Conservation (phyloP, 2,888 invertebrate genomes). For the Brachyopa scutellaris region DNA sequence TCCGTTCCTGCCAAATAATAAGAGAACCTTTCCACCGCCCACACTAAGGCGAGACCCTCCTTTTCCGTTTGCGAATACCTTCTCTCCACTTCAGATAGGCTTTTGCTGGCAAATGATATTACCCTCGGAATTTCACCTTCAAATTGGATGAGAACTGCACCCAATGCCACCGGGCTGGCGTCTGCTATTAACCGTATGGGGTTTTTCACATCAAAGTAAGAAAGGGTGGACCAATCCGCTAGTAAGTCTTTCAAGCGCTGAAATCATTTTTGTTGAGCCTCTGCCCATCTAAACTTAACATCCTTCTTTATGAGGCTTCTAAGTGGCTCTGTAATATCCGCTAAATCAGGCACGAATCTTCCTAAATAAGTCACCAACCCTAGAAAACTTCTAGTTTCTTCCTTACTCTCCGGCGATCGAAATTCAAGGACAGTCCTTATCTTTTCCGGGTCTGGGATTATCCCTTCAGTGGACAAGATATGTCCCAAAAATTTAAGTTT, state of each 20-base stretch:
- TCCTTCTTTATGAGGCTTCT: slow-evolving; percentile 74
- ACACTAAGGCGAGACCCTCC: slow-evolving; percentile 25
- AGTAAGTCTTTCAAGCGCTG: slow-evolving; percentile 69
- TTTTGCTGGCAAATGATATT: slow-evolving; percentile 79
- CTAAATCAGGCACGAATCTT: slow-evolving; percentile 73
- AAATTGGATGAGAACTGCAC: slow-evolving; percentile 75
- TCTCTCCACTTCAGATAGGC: slow-evolving; percentile 76
- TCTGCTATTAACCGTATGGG: slow-evolving; percentile 76
- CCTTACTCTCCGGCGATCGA: slow-evolving; percentile 68
- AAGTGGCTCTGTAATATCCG: slow-evolving; percentile 74
- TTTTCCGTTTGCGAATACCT: slow-evolving; percentile 60
- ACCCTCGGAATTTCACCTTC: slow-evolving; percentile 73
- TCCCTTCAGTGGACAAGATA: slow-evolving; percentile 54
- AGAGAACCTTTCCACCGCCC: slow-evolving; percentile 25
- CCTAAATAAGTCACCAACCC: slow-evolving; percentile 76
- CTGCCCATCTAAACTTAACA: slow-evolving; percentile 73
- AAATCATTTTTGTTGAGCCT: slow-evolving; percentile 74
- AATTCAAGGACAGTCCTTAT: slow-evolving; percentile 69
- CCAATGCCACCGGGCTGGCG: slow-evolving; percentile 76
- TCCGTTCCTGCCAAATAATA: slow-evolving; percentile 33
- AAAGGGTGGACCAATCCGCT: slow-evolving; percentile 68
- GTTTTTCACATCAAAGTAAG: slow-evolving; percentile 74
- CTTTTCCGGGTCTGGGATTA: slow-evolving; percentile 55
- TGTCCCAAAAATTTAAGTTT: slow-evolving; percentile 72
- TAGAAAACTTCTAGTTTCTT: slow-evolving; percentile 75